Evolutionary conservation across 2,888 invertebrate genomes (phyloP), one percentile per base, ranked within the genome.

Genomic region (Cabera pusaria): DNA sequence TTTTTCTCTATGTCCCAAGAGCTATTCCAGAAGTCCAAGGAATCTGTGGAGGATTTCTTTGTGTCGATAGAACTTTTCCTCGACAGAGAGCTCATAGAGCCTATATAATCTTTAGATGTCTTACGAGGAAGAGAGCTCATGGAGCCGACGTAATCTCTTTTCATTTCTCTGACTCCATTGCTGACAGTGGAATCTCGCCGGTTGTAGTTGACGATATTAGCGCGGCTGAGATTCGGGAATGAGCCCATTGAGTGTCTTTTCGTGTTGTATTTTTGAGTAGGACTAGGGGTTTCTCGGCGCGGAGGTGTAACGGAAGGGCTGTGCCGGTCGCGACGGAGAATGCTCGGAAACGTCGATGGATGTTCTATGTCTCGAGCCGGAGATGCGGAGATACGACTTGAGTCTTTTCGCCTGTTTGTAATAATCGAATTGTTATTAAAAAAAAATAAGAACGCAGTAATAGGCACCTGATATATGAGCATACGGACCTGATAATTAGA

Each of bases 321-420:
- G 44, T 89, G 72, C 0, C 90, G 87, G 54, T 93, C 92, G 35
- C 92, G 90, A 0, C 94, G 86, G 35, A 94, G 80, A 21, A 91
- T 90, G 49, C 92, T 92, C 26, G 94, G 93, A 64, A 94, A 95
- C 11, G 91, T 90, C 9, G 94, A 93, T 0, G 94, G 94, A 67
- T 94, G 94, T 52, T 91, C 91, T 48, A 93, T 54, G 51, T 93
- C 93, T 2, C 90, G 87, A 70, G 59, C 91, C 44, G 83, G 91
- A 37, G 90, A 91, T 33, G 89, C 81, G n/a, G 92, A 90, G 43
- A 92, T 67, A 18, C 90, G 91, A 47, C 90, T 63, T 3, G 93
- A 92, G 39, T 92, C 91, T 22, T 92, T 86, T 39, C 93, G 87
- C 71, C 92, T 91, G 69, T 79, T 63, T 55, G 70, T 55, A 36